phyloP scores from a whole-genome alignment of 1,140 invertebrate species.

The Plectus sambesii region DNA sequence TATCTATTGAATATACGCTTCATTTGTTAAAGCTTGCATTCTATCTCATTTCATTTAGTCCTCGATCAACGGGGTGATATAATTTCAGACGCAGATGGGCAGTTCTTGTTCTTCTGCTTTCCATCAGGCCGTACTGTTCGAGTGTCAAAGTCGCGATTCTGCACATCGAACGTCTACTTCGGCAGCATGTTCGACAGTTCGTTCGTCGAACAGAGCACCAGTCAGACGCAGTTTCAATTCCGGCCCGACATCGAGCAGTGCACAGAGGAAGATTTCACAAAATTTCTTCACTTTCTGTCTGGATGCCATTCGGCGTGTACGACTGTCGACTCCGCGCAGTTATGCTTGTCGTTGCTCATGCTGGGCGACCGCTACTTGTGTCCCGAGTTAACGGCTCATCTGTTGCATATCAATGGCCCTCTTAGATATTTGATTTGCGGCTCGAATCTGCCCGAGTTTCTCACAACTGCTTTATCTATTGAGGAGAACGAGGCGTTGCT shows the following conservation, averaged over 20 bases:
- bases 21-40: too few relatives aligned
- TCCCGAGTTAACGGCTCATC: background rate
- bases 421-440: background rate
- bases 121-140: too few relatives aligned
- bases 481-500: too few relatives aligned
- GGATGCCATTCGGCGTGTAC: background rate
- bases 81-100: too few relatives aligned
- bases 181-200: constrained; percentile 5
- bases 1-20: too few relatives aligned
- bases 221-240: constrained; percentile 1
- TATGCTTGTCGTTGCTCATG: background rate
- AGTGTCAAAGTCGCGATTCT: background rate
- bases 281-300: constrained; percentile 4
- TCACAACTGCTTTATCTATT: too few relatives aligned
- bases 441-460: constrained; percentile 2
- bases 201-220: background rate
- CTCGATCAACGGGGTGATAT: too few relatives aligned
- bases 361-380: constrained; percentile 4
- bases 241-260: background rate
- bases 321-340: background rate
- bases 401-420: background rate
- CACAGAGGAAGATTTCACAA: background rate
- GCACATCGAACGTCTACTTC: constrained; percentile 5
- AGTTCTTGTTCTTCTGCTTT: too few relatives aligned
- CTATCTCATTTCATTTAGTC: too few relatives aligned